Conservation (phyloP, 1,140 invertebrate genomes). For the Neuroterus valhalla region DNA sequence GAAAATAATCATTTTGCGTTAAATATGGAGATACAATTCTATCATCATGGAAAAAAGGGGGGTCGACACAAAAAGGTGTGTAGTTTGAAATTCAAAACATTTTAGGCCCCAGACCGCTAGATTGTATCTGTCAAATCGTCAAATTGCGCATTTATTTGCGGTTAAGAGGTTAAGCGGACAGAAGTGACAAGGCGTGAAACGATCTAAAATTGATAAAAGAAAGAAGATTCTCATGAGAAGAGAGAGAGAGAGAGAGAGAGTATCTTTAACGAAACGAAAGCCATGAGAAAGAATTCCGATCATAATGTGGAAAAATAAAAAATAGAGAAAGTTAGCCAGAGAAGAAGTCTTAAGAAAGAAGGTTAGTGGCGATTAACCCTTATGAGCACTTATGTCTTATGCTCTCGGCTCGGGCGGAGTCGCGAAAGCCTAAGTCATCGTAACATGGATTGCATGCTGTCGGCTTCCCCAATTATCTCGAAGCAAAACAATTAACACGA, state of each 20-base stretch:
- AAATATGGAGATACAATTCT: too few relatives aligned
- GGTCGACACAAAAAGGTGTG: too few relatives aligned
- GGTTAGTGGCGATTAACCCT: slow-evolving; percentile 57
- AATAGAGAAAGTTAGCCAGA: slow-evolving; percentile 41
- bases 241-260: too few relatives aligned
- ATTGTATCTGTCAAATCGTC: too few relatives aligned
- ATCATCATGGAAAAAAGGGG: too few relatives aligned
- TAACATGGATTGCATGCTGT: slow-evolving; percentile 55
- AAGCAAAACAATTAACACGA: slow-evolving; percentile 68
- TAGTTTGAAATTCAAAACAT: too few relatives aligned
- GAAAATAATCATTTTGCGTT: too few relatives aligned
- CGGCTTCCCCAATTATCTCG: slow-evolving; percentile 60
- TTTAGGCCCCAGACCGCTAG: too few relatives aligned
- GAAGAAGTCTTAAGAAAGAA: slow-evolving; percentile 14
- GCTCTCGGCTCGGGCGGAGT: slow-evolving; percentile 43
- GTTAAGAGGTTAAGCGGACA: too few relatives aligned
- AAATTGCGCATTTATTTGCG: too few relatives aligned
- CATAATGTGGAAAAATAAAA: slow-evolving; percentile 32
- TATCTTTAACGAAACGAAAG: slow-evolving; percentile 19
- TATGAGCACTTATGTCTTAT: slow-evolving; percentile 68
- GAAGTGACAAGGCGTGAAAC: not conserved
- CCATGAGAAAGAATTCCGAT: slow-evolving; percentile 37
- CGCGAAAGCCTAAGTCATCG: slow-evolving; percentile 66
- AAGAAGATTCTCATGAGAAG: not conserved
- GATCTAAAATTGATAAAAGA: slow-evolving; percentile 35